These are phyloP conservation scores for Drosophila colorata DNA, from an alignment of 2,888 invertebrate genomes.

Conservation along the genomic window DNA sequence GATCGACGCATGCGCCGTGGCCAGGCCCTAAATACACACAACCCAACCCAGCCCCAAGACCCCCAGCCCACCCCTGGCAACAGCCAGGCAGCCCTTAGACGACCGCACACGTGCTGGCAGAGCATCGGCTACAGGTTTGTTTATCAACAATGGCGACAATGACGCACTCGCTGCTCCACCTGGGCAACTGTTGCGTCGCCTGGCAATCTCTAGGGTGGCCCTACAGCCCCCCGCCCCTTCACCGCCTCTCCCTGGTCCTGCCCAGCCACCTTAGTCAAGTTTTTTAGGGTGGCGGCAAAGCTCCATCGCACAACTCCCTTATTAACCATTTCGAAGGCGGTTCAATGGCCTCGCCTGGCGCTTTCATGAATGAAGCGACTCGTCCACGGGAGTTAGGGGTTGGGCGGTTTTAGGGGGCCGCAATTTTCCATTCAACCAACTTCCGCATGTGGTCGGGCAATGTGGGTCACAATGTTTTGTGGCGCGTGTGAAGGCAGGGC, in stretches of 20 bases:
- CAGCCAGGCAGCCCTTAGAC: slow-evolving; percentile 9
- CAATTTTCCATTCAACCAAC: slow-evolving; percentile 48
- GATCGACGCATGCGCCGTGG: slow-evolving; percentile 54
- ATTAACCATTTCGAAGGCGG: slow-evolving; percentile 65
- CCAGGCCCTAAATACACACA: background rate
- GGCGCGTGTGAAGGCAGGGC: background rate
- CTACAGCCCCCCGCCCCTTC: background rate
- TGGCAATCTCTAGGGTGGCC: slow-evolving; percentile 9
- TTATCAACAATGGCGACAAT: slow-evolving; percentile 70
- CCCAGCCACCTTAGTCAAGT: background rate
- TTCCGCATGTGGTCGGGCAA: slow-evolving; percentile 44
- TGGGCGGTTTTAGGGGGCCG: slow-evolving; percentile 4
- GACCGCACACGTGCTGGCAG: slow-evolving; percentile 65
- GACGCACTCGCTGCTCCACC: slow-evolving; percentile 56
- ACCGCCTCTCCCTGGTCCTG: background rate
- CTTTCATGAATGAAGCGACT: slow-evolving; percentile 68
- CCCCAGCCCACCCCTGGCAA: slow-evolving; percentile 4
- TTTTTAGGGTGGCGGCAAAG: background rate
- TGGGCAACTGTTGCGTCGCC: slow-evolving; percentile 69
- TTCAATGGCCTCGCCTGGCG: slow-evolving; percentile 70
- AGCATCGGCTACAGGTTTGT: slow-evolving; percentile 74
- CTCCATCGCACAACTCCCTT: slow-evolving; percentile 44
- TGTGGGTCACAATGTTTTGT: slow-evolving; percentile 40
- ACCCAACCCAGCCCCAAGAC: too few species aligned
- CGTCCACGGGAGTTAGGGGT: slow-evolving; percentile 16